Percentiles rank a stretch among this genome's conserved stretches.
Evolutionary conservation across 2,888 invertebrate species (phyloP).

Genomic region (Himalopsyche kuldschensis): DNA sequence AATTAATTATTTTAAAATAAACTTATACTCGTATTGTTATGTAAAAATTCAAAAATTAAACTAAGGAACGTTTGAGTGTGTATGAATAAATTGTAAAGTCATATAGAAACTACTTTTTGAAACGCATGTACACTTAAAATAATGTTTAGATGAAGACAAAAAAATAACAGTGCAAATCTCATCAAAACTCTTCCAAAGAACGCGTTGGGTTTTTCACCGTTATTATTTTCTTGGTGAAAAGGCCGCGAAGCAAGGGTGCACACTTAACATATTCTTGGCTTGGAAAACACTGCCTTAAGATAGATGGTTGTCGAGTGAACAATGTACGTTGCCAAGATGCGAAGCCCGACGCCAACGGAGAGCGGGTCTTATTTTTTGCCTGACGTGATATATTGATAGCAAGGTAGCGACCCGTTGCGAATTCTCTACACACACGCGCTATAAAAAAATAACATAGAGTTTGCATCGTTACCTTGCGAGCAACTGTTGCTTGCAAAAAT

Average conservation of each 20-base stretch:
- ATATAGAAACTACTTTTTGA: too few species aligned
- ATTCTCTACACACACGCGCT: neutral
- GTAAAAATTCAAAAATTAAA: too few species aligned
- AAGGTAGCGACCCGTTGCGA: neutral
- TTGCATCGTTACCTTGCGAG: neutral
- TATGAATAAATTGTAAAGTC: too few species aligned
- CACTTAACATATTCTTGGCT: neutral
- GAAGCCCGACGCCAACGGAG: neutral
- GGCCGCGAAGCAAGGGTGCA: neutral
- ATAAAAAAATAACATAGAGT: neutral
- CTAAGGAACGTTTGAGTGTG: too few species aligned
- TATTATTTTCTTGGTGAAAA: neutral
- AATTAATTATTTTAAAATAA: too few species aligned
- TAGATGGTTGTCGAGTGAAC: slow-evolving; percentile 18
- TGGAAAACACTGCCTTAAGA: slow-evolving; percentile 5
- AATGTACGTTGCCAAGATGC: slow-evolving; percentile 11
- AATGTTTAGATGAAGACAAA: too few species aligned
- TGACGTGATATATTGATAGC: slow-evolving; percentile 20
- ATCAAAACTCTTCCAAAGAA: too few species aligned
- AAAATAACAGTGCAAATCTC: too few species aligned
- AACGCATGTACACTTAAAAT: too few species aligned
- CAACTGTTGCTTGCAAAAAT: neutral
- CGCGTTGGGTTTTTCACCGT: too few species aligned
- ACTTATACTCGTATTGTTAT: too few species aligned
- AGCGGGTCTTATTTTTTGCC: slow-evolving; percentile 3